These are phyloP conservation scores for Acanthurus leucopareius DNA, from an alignment of 2,797 vertebrate species.

Conservation along the genomic window DNA sequence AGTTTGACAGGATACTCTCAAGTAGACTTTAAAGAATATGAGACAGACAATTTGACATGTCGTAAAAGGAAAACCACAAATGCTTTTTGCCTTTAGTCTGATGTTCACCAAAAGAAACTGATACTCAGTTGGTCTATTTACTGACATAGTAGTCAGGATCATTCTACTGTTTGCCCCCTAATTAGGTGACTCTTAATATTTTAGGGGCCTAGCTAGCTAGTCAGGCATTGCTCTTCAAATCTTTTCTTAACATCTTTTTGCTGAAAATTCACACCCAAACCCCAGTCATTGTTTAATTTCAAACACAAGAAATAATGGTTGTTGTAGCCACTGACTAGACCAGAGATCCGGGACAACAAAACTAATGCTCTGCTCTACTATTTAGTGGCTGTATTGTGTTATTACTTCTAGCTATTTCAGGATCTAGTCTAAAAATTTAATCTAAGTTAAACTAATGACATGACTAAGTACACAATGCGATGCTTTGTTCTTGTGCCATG, in stretches of 20 bases:
- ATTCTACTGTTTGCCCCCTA: background rate
- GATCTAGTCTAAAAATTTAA: background rate
- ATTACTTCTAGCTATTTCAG: background rate
- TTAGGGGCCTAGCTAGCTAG: too few species aligned
- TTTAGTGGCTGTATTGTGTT: slow-evolving; percentile 4
- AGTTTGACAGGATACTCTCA: slow-evolving; percentile 12
- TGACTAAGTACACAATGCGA: slow-evolving; percentile 11
- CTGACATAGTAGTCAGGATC: background rate
- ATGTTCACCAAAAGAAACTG: background rate
- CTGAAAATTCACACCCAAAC: background rate
- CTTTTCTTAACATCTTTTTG: background rate
- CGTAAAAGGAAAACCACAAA: background rate
- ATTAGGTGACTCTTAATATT: background rate
- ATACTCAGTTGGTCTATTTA: background rate
- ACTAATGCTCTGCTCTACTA: background rate
- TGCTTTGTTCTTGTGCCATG: slow-evolving; percentile 27
- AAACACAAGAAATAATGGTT: background rate
- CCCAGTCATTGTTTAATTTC: background rate
- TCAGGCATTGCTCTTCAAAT: background rate
- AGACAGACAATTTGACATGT: background rate
- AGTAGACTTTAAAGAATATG: background rate
- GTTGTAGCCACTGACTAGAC: background rate
- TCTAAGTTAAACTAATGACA: slow-evolving; percentile 37
- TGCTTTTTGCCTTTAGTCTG: background rate
- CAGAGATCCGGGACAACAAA: background rate